Evolutionary conservation across 2,797 vertebrate genomes (phyloP), one percentile per base, ranked within the genome.

Genomic region (Denticeps clupeoides): DNA sequence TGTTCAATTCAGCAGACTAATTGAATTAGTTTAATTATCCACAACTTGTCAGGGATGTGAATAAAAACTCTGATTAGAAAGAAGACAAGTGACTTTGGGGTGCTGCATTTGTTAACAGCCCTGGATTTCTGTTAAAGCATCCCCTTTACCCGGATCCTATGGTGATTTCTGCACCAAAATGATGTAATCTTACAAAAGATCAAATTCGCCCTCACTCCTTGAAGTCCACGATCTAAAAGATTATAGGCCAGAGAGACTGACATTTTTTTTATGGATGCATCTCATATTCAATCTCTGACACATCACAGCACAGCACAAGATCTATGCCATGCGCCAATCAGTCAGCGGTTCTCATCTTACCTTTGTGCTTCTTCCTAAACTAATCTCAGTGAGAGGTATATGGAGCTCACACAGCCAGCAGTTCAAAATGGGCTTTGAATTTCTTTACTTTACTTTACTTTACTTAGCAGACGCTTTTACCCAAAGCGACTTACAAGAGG

Each of bases 231-330:
- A 43, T 49, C 55, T 52, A 51, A 64, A 52, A 71, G 66, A 70
- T 59, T 41, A 67, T 69, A 52, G 57, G 53, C 53, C 43, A 67
- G 72, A 73, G 67, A 67, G 65, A 63, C 64, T 64, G 69, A 72
- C 71, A 59, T 70, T n/a, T 31, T 32, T 9, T 31, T 7, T 3
- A 51, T 33, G 46, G 25, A 51, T 56, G 53, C 63, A 55, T 62
- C 64, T 53, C 45, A 43, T 55, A 69, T 75, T 73, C 70, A 65
- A 62, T 70, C 61, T 64, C 67, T 63, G 68, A 60, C 55, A 55
- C 65, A 73, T 78, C 67, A 72, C 69, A 70, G 64, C 58, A 72
- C 69, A 68, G 62, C 60, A 62, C 54, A 38, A 72, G 69, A 76
- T 75, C 71, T 59, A 58, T 62, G 67, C 67, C 70, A 78, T 69